These are phyloP conservation scores for Tiliqua scincoides DNA, from an alignment of 2,113 vertebrate species.

Conservation along the genomic window DNA sequence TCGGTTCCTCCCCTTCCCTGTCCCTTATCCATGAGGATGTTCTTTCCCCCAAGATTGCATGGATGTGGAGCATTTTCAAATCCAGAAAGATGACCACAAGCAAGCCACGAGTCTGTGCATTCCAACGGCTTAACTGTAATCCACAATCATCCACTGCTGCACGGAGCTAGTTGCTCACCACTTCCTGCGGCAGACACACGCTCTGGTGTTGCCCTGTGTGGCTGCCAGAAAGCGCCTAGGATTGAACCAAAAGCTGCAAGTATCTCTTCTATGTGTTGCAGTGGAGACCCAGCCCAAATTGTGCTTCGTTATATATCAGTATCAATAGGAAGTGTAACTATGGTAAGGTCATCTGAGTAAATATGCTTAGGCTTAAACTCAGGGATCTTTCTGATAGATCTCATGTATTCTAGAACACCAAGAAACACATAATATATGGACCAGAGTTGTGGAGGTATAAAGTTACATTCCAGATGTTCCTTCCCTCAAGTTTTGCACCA, in stretches of 20 bases:
- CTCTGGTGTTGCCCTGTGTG: no score
- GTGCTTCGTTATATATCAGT: neutral
- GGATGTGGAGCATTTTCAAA: no score
- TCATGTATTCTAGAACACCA: neutral
- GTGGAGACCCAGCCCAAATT: neutral
- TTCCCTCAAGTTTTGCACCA: neutral
- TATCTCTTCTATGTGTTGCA: neutral
- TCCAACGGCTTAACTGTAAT: neutral
- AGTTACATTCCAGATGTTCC: no score
- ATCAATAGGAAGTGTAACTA: neutral
- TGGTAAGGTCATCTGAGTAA: no score
- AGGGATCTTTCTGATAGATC: neutral
- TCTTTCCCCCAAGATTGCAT: neutral
- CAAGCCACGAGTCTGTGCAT: neutral
- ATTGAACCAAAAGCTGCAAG: neutral
- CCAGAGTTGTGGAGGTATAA: neutral
- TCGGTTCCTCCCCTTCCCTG: neutral
- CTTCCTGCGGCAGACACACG: no score
- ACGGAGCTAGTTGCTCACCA: no score
- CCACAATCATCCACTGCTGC: no score
- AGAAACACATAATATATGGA: neutral
- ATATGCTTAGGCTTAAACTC: no score
- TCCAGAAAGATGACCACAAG: neutral
- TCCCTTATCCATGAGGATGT: neutral
- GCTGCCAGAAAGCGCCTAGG: no score